Evolutionary conservation across 2,888 invertebrate species (phyloP).

Genomic region (Platycheirus rosarum): DNA sequence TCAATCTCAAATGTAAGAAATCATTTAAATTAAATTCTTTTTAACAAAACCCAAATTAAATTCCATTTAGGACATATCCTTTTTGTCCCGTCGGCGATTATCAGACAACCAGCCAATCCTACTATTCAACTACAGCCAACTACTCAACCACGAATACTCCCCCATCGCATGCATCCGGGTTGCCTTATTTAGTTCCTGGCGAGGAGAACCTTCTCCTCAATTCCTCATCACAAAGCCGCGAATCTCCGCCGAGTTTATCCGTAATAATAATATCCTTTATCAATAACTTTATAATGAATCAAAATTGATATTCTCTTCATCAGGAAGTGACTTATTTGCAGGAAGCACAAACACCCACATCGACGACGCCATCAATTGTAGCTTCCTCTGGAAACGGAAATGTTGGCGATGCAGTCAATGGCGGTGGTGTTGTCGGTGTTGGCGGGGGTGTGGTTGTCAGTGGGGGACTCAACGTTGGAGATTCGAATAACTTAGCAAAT

Average conservation of each 20-base stretch:
- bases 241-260: constrained; percentile 88
- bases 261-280: constrained; percentile 82
- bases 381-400: constrained; percentile 84
- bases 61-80: constrained; percentile 86
- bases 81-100: constrained; percentile 89
- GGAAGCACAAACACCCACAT: constrained; percentile 83
- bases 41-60: constrained; percentile 5
- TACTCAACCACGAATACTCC: constrained; percentile 84
- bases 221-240: constrained; percentile 83
- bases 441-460: constrained; percentile 78
- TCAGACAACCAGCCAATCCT: constrained; percentile 84
- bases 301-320: constrained; percentile 36
- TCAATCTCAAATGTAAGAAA: constrained; percentile 85
- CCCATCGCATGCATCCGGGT: constrained; percentile 82
- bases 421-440: constrained; percentile 78
- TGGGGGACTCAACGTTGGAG: constrained; percentile 76
- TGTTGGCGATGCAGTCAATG: constrained; percentile 76
- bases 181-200: constrained; percentile 88
- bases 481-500: constrained; percentile 79
- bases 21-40: no score
- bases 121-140: constrained; percentile 85
- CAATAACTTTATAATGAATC: not conserved
- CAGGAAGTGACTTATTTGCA: constrained; percentile 82
- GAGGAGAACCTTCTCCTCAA: constrained; percentile 86
- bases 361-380: constrained; percentile 83